A percentile compares a stretch with the other conserved stretches of the same genome.
phyloP scores from a whole-genome alignment of 2,888 invertebrate species.

The Hydrotaea diabolus region DNA sequence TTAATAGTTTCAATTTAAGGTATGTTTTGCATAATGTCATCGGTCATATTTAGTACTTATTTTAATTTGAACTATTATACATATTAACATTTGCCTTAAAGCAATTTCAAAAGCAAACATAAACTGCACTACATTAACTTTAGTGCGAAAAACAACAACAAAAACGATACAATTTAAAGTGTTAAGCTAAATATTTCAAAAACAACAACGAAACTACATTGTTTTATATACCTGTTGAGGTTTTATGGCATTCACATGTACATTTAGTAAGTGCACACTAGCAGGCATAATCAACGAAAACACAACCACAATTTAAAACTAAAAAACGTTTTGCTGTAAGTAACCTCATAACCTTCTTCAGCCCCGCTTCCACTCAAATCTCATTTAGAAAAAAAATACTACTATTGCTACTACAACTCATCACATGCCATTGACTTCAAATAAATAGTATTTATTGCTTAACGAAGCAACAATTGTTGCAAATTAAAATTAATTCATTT shows the following conservation, averaged over 20 bases:
- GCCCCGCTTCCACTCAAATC: no score
- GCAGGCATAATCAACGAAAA: not conserved
- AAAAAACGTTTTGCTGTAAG: not conserved
- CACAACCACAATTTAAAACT: not conserved
- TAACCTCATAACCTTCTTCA: not conserved
- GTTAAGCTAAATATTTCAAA: not conserved
- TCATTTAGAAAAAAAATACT: no score
- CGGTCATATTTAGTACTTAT: no score
- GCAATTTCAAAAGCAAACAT: no score
- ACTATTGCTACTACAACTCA: no score
- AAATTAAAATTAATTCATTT: slow-evolving; percentile 16
- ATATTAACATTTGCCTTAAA: no score
- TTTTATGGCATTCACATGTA: not conserved
- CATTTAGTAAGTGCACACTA: no score
- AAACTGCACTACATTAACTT: not conserved
- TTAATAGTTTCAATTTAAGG: no score
- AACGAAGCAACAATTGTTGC: not conserved
- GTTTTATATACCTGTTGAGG: not conserved
- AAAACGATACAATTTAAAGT: slow-evolving; percentile 4
- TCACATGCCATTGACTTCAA: no score
- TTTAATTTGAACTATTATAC: no score
- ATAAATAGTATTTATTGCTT: not conserved
- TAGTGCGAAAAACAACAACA: slow-evolving; percentile 36
- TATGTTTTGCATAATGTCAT: no score
- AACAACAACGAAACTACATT: not conserved